These are phyloP conservation scores for Esox lucius DNA, from an alignment of 2,797 vertebrate genomes.

Conservation along the genomic window DNA sequence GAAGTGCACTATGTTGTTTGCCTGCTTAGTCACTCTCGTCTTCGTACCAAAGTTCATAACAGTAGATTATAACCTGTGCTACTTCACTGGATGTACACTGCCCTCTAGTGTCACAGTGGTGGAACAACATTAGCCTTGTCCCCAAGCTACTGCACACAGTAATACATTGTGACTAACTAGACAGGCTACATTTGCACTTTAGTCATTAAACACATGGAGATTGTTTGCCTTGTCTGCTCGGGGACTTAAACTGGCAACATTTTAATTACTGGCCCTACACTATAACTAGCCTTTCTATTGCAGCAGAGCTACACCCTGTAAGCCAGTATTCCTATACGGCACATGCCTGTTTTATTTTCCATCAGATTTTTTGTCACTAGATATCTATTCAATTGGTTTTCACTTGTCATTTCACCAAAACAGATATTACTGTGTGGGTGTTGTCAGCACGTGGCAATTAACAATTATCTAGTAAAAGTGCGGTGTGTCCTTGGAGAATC, in stretches of 20 bases:
- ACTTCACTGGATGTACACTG: conserved; percentile 13
- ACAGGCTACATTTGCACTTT: too few species aligned
- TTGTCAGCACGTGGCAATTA: neutral
- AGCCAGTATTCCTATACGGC: neutral
- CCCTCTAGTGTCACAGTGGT: conserved; percentile 57
- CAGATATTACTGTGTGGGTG: neutral
- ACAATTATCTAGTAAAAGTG: neutral
- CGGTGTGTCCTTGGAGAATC: neutral
- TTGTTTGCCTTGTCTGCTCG: too few species aligned
- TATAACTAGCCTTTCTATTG: too few species aligned
- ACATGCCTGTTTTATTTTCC: neutral
- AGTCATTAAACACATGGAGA: too few species aligned
- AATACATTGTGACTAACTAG: neutral
- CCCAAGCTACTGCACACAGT: neutral
- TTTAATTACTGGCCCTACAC: too few species aligned
- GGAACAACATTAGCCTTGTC: neutral
- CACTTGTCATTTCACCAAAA: too few species aligned
- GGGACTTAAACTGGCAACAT: too few species aligned
- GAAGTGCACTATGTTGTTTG: neutral
- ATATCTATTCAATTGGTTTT: too few species aligned
- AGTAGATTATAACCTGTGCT: neutral
- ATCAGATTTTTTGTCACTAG: too few species aligned
- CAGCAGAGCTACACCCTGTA: neutral
- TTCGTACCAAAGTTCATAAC: neutral
- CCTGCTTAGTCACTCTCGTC: neutral